Evolutionary conservation across 2,113 vertebrate species (phyloP), one percentile per base, ranked within the genome.

Genomic region (Actenoides lindsayi): DNA sequence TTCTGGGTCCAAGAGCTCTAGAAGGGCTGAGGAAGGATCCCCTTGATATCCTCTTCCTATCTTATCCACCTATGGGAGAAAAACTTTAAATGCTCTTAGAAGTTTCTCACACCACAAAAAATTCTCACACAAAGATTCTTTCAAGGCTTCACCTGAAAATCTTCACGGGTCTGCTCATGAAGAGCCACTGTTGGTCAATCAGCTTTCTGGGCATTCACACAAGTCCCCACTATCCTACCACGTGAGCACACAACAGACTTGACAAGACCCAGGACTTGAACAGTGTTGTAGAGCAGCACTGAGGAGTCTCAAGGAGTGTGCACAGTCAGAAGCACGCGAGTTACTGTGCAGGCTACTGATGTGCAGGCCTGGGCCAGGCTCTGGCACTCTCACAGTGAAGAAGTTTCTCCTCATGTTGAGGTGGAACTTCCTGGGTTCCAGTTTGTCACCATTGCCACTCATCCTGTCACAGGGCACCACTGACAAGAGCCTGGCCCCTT

Each of bases 1-100:
- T 92, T 99, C 99, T 1, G 99, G 99, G 94, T 99, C 99, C 86
- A 99, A 89, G 12, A 99, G 98, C 93, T 99, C 99, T 8, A 99
- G 98, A 50, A 99, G 97, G 0, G 99, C 99, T 0, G 99, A 99
- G 0, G 99, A 99, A 3, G 99, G 99, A 96, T 99, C 99, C 1
- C 99, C 99, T 81, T 99, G 99, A 96, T 99, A 99, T 50, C 99
- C 99, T 60, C 99, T 98, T n/a, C 99, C 99, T 3, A 99, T 99
- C 96, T 99, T 99, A 97, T 99, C 99, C 83, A 99, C 99, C 99
- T 99, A 91, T 11, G 23, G 30, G 31, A 77, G 27, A 93, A 56
- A 82, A 41, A 27, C 20, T 33, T 60, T 33, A 82, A 77, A 75
- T 24, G 10, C 19, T 44, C 15, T 9, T 51, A 51, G 35, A 90